Base-by-base conservation (phyloP, 2,113 vertebrate species). In the Vidua macroura region DNA sequence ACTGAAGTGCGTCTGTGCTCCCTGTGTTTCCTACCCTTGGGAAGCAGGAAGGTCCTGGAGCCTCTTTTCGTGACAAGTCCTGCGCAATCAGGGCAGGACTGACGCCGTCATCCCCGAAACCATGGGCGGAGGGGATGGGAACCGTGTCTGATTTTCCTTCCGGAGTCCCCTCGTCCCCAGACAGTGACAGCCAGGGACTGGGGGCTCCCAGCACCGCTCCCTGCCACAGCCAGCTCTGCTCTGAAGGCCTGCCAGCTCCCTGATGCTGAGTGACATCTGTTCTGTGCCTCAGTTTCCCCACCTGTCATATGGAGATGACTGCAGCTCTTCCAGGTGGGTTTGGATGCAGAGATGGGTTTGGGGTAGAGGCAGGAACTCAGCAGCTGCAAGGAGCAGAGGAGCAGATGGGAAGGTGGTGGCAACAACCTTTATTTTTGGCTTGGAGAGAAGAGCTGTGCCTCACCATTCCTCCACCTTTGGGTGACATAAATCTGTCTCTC, bases 41-140 rank as follows among this genome's bases (percentile, higher is more conserved):
- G 87, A 94, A 85, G 84, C 94, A 94, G 94, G 89, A 96, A 94
- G 89, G 33, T 35, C 33, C 63, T 62, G 43, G 86, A 79, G 20
- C 37, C 25, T 69, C 66, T 72, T 74, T 76, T 43, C 0, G 1
- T 89, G 91, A 73, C 70, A 58, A 53, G 77, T 67, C 84, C 89
- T 89, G 89, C 1, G 7, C 83, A 46, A 85, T 51, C 70, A 15
- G 74, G 84, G 74, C 87, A 92, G 89, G 89, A 12, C 22, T 48
- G 2, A 3, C 17, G 15, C 25, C 0, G 11, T 93, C 84, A 86
- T 27, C 73, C 2, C 1, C 15, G 21, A 37, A 77, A n/a, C 35
- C 27, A 4, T 1, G 30, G 89, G 74, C 0, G 3, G 81, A 85
- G 81, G 53, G 55, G 91, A 44, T 80, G 90, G 78, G 74, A 95